Evolutionary conservation across 2,797 vertebrate species (phyloP).

Genomic region (Hapalemur alaotrensis): DNA sequence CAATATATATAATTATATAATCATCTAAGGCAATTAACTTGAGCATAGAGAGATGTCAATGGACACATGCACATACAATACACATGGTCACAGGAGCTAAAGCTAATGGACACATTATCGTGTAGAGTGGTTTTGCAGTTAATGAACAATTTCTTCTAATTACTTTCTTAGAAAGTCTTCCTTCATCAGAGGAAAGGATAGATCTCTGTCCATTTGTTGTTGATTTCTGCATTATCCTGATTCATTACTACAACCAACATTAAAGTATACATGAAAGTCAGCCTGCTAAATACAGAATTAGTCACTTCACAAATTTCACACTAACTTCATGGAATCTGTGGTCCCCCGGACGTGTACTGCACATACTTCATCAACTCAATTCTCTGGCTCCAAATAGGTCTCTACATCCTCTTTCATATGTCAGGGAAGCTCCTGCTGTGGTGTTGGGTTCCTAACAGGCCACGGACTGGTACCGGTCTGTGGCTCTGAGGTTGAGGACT

Average conservation of each 20-base stretch:
- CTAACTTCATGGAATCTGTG: not conserved
- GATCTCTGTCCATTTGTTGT: not conserved
- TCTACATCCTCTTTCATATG: not conserved
- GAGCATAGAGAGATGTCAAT: not conserved
- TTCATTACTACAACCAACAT: not conserved
- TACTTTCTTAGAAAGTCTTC: not conserved
- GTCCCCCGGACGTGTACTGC: not conserved
- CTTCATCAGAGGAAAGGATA: not conserved
- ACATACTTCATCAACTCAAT: not conserved
- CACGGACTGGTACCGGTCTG: too few species aligned
- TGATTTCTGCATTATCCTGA: not conserved
- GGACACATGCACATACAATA: fast-evolving
- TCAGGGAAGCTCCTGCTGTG: not conserved
- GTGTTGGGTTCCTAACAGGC: too few species aligned
- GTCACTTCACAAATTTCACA: not conserved
- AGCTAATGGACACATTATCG: not conserved
- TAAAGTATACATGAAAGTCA: not conserved
- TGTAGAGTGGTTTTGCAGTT: not conserved
- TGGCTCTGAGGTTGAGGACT: not conserved
- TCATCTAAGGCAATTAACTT: not conserved
- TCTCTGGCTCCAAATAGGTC: not conserved
- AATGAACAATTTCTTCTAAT: not conserved
- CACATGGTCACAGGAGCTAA: not conserved
- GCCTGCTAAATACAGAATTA: not conserved
- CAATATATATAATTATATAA: not conserved